A percentile compares a stretch with the other conserved stretches of the same genome.
phyloP scores from a whole-genome alignment of 35 echinoderm and acorn worm species.

The Amphiura filiformis region DNA sequence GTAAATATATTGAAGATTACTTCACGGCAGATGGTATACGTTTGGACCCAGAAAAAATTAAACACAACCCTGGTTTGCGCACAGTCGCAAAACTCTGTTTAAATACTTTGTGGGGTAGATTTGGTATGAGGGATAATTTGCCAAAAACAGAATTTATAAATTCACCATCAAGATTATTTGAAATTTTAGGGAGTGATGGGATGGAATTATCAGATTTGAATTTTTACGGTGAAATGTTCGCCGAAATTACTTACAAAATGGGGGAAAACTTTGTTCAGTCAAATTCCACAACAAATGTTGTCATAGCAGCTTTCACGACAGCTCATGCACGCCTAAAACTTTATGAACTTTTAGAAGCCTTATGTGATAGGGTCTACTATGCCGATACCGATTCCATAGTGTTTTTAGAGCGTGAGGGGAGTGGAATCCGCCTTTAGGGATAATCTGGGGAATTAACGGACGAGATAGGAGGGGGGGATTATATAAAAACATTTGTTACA shows the following conservation, averaged over 20 bases:
- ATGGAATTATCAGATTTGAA: neutral
- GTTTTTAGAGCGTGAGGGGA: slow-evolving; percentile 23
- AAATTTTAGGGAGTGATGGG: neutral
- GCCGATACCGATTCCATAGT: slow-evolving; percentile 66
- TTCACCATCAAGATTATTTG: neutral
- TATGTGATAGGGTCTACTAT: slow-evolving; percentile 54
- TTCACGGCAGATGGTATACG: slow-evolving; percentile 9
- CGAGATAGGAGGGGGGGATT: slow-evolving; percentile 38
- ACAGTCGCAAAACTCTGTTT: slow-evolving; percentile 30
- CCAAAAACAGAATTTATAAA: neutral
- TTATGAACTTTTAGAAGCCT: slow-evolving; percentile 43
- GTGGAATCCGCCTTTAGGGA: slow-evolving; percentile 33
- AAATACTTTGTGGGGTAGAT: slow-evolving; percentile 41
- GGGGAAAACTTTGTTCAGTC: slow-evolving; percentile 12
- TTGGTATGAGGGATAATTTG: slow-evolving; percentile 23
- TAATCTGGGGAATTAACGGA: slow-evolving; percentile 66
- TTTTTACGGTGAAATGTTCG: neutral
- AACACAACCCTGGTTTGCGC: slow-evolving; percentile 24
- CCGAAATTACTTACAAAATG: neutral
- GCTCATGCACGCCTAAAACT: slow-evolving; percentile 57
- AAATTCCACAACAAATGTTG: slow-evolving; percentile 42
- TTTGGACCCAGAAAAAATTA: slow-evolving; percentile 16
- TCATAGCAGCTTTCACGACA: slow-evolving; percentile 59
- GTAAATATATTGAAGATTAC: slow-evolving; percentile 31
- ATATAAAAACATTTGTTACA: slow-evolving; percentile 36